These are phyloP conservation scores for Chloroceryle inda DNA, from an alignment of 2,797 vertebrate genomes.

Conservation along the genomic window DNA sequence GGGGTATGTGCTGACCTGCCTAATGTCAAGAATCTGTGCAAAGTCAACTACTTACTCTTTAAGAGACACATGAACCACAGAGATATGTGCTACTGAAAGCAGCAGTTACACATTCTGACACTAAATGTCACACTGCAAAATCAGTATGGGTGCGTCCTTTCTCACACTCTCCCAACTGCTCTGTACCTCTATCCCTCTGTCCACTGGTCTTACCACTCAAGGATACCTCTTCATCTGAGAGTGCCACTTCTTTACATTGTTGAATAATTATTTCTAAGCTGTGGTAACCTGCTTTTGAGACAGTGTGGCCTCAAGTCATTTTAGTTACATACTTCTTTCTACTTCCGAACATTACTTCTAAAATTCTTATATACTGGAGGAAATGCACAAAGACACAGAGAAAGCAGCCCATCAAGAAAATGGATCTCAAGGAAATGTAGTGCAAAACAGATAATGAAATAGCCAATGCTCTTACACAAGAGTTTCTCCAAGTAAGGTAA, in stretches of 20 bases:
- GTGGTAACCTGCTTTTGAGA: neutral
- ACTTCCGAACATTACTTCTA: neutral
- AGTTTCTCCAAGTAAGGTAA: neutral
- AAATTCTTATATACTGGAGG: neutral
- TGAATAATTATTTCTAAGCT: neutral
- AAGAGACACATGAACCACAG: neutral
- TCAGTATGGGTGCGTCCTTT: neutral
- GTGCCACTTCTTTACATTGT: neutral
- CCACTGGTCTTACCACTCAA: neutral
- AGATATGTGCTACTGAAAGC: neutral
- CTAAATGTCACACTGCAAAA: neutral
- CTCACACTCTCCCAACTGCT: neutral
- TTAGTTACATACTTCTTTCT: neutral
- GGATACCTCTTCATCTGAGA: neutral
- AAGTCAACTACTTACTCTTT: neutral
- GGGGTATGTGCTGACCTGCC: neutral
- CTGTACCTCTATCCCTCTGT: neutral
- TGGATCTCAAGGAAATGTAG: neutral
- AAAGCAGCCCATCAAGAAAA: neutral
- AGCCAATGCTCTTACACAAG: neutral
- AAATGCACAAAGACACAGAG: neutral
- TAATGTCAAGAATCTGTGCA: neutral
- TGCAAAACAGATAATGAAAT: neutral
- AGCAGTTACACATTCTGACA: neutral
- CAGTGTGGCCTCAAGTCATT: neutral